Base-by-base conservation (phyloP, 1,140 invertebrate genomes). In the Dysdera silvatica region DNA sequence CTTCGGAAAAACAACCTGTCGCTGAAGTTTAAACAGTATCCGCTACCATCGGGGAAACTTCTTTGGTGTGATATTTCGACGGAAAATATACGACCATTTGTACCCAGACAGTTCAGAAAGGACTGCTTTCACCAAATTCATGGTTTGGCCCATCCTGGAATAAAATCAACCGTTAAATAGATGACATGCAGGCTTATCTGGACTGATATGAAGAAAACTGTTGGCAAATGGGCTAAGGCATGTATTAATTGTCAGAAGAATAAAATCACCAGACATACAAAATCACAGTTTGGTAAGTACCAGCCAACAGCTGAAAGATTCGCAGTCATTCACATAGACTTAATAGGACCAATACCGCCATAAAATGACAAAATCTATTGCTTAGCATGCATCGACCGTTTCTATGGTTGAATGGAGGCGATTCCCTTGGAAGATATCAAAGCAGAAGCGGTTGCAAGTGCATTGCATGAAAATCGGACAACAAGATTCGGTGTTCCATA, bases 291-390 rank as follows among this genome's bases (percentile, higher is more conserved):
- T 20, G 26, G n/a, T n/a, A 28, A 37, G 8, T 61, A 37, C 29
- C 23, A 51, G 7, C 14, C 29, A 14, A 31, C 58, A 2, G n/a
- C 32, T 29, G n/a, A 14, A 12, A 23, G 62, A 41, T 79, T 80
- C 55, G 41, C 68, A 2, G 74, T 79, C 51, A 65, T 81, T 0
- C 75, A 82, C 66, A 66, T 81, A 0, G 80, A 82, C 67, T 69
- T 82, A 3, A 70, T 82, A 14, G 76, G 78, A 0, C 79, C 75
- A 0, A 48, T 82, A 2, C 75, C 77, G 20, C 55, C 54, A 4
- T 69, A 69, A 72, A 16, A 4, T 8, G 74, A 71, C 23, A 71
- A 60, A 43, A 49, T 28, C 10, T 80, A 80, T 58, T 65, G 68
- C 10, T 64, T 81, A 3, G 80, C 79, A 0, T 70, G 72, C 14